These are phyloP conservation scores for Automeris io DNA, from an alignment of 2,888 invertebrate genomes.

Conservation along the genomic window DNA sequence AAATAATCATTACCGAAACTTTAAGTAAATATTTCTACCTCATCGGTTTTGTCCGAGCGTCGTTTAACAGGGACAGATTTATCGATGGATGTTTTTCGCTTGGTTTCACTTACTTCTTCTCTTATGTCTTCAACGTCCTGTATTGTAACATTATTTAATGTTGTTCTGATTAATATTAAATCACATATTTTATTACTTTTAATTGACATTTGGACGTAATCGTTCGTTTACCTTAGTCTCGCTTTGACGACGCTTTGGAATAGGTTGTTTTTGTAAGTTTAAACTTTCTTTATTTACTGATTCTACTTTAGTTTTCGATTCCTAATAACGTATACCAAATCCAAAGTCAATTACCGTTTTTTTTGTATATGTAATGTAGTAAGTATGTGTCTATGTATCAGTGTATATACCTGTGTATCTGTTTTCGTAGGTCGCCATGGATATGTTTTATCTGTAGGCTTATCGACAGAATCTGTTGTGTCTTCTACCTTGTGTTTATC, in stretches of 20 bases:
- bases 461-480: slow-evolving; percentile 46
- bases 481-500: slow-evolving; percentile 46
- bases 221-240: slow-evolving; percentile 45
- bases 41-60: slow-evolving; percentile 12
- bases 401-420: slow-evolving; percentile 44
- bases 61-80: slow-evolving; percentile 9
- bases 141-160: no score
- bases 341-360: slow-evolving; percentile 3
- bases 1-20: neutral
- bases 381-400: slow-evolving; percentile 24
- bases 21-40: slow-evolving; percentile 4
- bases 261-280: slow-evolving; percentile 25
- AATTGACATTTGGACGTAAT: slow-evolving; percentile 1
- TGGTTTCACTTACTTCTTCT: slow-evolving; percentile 25
- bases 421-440: slow-evolving; percentile 66
- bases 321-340: slow-evolving; percentile 33
- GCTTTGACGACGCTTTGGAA: slow-evolving; percentile 31
- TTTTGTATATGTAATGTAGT: slow-evolving; percentile 12
- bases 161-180: slow-evolving; percentile 9
- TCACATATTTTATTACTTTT: neutral
- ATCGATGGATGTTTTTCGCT: slow-evolving; percentile 19
- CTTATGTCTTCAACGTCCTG: slow-evolving; percentile 36
- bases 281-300: slow-evolving; percentile 44
- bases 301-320: slow-evolving; percentile 35
- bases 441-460: slow-evolving; percentile 55